phyloP scores from a whole-genome alignment of 2,113 vertebrate genomes.

The Hippocampus zosterae region DNA sequence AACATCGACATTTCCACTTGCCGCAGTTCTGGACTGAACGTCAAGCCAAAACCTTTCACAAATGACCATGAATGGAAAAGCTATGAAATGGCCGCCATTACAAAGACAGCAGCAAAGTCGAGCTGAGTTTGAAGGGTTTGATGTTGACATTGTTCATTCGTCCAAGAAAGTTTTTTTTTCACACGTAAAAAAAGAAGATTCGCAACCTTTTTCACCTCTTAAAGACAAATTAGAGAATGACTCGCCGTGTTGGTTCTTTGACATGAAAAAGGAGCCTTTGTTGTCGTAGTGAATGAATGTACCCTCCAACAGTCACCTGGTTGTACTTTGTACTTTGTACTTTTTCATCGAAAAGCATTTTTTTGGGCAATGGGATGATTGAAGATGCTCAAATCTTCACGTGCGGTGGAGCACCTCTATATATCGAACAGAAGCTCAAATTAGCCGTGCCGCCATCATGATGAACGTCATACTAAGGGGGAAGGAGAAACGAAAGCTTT shows the following conservation, averaged over 20 bases:
- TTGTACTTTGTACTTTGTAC: no score
- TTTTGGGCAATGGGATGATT: not conserved
- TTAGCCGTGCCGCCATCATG: not conserved
- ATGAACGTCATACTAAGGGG: conserved; percentile 12
- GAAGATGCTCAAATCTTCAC: not conserved
- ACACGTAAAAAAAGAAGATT: no score
- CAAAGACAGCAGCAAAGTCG: conserved; percentile 4
- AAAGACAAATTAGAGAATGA: not conserved
- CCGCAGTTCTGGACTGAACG: not conserved
- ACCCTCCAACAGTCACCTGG: not conserved
- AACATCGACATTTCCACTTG: no score
- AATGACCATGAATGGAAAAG: not conserved
- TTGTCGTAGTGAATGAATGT: not conserved
- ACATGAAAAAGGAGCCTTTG: not conserved
- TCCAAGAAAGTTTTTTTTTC: not conserved
- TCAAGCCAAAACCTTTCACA: conserved; percentile 9
- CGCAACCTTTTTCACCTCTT: not conserved
- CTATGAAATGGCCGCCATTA: no score
- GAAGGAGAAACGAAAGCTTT: not conserved
- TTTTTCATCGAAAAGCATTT: not conserved
- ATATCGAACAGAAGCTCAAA: not conserved
- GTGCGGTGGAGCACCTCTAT: not conserved
- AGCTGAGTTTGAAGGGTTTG: not conserved
- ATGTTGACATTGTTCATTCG: not conserved
- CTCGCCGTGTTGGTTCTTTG: not conserved